Base-by-base conservation (phyloP, 2,797 vertebrate species). In the Urophycis tenuis region DNA sequence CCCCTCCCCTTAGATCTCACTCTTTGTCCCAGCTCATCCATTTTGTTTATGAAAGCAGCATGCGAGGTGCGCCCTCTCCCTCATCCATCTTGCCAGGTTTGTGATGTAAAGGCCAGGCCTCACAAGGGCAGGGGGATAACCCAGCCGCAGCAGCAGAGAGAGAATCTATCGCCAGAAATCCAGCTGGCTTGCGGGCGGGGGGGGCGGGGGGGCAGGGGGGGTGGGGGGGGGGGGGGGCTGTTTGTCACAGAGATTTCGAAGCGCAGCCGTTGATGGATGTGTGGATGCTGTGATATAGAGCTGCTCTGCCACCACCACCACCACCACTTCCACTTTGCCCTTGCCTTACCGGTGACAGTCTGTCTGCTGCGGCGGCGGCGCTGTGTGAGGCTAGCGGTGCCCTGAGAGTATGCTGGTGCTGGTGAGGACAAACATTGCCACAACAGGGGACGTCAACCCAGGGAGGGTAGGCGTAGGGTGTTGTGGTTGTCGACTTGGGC, bases 181-280 rank as follows among this genome's bases (percentile, higher is more conserved):
- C 84, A 84, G 74, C 77, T 74, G 85, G 85, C 89, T 89, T 82
- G 85, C 82, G 85, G 34, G 34, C 3, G 34, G 34, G 34, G 34
- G 34, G 34, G n/a, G n/a, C n/a, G 34, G 34, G 34, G 34, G 34
- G 34, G 87, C 39, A 41, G n/a, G n/a, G n/a, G n/a, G n/a, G n/a
- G n/a, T n/a, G n/a, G n/a, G n/a, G n/a, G n/a, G n/a, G n/a, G n/a
- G n/a, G n/a, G n/a, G n/a, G 85, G 71, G 67, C 81, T 72, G 81
- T 85, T 89, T 92, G 91, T 91, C 90, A 88, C 80, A 86, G 81
- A 36, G 75, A 88, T 89, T 89, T 82, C 81, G 72, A 81, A 85
- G 83, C 76, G 80, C 82, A 78, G 82, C 25, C 75, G 1, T 70
- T 90, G 89, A 92, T 86, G 84, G 86, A 86, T 89, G 87, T 73